Evolutionary conservation across 2,113 vertebrate genomes (phyloP), one percentile per base, ranked within the genome.

Genomic region (Otolemur garnettii): DNA sequence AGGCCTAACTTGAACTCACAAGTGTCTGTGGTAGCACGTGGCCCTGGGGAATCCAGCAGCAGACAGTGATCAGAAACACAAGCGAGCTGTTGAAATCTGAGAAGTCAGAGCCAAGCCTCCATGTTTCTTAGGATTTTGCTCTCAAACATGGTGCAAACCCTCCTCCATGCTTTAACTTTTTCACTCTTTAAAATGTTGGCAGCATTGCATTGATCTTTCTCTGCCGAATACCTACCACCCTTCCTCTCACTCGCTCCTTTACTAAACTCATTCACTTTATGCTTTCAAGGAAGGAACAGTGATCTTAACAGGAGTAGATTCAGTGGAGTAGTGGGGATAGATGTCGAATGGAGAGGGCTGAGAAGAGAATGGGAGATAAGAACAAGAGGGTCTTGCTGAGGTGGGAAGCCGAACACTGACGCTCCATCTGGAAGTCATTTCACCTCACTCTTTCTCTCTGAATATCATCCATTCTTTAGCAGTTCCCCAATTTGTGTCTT

Each of bases 1-100:
- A 77, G 45, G 24, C 42, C 38, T 33, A 66, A 11, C 26, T 53
- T 71, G 71, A 84, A 35, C 17, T 75, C n/a, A 69, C 3, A 77
- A 59, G 60, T 3, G 13, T 21, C 28, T 45, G 18, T 17, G 35
- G 53, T 15, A 55, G 60, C 78, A 17, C 15, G 62, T 87, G 80
- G 55, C 35, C 33, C 72, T 74, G 66, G 15, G 12, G 33, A 71
- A 38, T 15, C 45, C 35, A 81, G 64, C 10, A 81, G 35, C 66
- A 80, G 53, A 75, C n/a, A 55, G 53, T 91, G 9, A 88, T 57
- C n/a, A 82, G 82, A 95, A 93, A 82, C 60, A 74, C 7, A 93
- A 26, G 59, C 33, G 66, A 35, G 17, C 53, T 21, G 26, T 38
- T 88, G 57, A 55, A 62, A 84, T 62, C 7, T 80, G 28, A 97